These are phyloP conservation scores for Himalopsyche tibetana DNA, from an alignment of 2,888 invertebrate species.

Conservation along the genomic window DNA sequence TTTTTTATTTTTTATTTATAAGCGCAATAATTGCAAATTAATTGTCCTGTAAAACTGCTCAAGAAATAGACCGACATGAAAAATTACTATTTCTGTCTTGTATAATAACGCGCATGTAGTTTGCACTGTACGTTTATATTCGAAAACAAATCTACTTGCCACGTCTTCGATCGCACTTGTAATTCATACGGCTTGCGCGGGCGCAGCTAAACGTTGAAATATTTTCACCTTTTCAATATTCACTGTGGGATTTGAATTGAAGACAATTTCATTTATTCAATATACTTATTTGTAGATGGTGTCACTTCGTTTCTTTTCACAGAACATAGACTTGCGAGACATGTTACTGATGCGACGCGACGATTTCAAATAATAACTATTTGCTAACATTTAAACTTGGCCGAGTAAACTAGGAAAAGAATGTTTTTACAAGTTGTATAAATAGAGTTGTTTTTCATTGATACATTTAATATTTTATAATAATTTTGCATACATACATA, in stretches of 20 bases:
- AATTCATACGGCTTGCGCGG: slow-evolving; percentile 56
- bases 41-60: too few species aligned
- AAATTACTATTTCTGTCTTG: too few species aligned
- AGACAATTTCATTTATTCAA: slow-evolving; percentile 56
- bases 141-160: background rate
- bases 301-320: slow-evolving; percentile 19
- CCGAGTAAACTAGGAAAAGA: background rate
- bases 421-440: too few species aligned
- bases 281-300: slow-evolving; percentile 45
- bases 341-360: background rate
- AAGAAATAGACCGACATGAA: too few species aligned
- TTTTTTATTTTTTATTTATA: too few species aligned
- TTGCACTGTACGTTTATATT: too few species aligned
- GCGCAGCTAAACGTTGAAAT: slow-evolving; percentile 63
- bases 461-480: too few species aligned
- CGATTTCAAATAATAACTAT: background rate
- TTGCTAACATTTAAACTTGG: slow-evolving; percentile 26
- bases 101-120: too few species aligned
- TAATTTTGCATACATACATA: too few species aligned
- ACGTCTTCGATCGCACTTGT: slow-evolving; percentile 47
- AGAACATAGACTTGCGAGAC: background rate
- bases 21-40: too few species aligned
- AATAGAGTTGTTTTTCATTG: too few species aligned
- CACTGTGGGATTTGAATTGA: slow-evolving; percentile 39
- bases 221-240: slow-evolving; percentile 65